Percentiles rank a stretch among this genome's conserved stretches.
Conservation (phyloP, 2,113 vertebrate genomes). For the Pandion haliaetus region DNA sequence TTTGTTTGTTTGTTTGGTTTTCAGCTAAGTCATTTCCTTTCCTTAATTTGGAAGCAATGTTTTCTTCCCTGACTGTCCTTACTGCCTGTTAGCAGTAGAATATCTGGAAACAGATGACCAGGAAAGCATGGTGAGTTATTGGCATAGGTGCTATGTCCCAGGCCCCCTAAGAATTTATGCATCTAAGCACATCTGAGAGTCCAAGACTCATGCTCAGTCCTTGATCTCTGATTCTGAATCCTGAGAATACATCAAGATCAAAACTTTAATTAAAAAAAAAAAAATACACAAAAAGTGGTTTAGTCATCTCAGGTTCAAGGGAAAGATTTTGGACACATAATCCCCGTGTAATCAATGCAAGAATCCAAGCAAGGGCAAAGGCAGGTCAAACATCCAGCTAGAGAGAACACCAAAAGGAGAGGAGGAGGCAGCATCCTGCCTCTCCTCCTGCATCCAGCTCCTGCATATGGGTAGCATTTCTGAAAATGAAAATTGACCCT, state of each 20-base stretch:
- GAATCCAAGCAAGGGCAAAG: not conserved
- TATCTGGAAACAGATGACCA: not conserved
- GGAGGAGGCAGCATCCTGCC: not conserved
- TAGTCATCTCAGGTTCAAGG: not conserved
- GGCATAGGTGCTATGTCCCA: not conserved
- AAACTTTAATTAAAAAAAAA: not conserved
- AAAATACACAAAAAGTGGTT: not conserved
- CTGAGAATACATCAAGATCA: not conserved
- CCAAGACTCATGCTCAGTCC: not conserved
- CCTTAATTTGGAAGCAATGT: not conserved
- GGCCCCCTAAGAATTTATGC: not conserved
- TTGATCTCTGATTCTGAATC: not conserved
- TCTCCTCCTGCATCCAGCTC: not conserved
- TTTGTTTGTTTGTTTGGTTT: not conserved
- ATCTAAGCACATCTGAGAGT: not conserved
- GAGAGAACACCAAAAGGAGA: not conserved
- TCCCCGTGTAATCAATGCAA: not conserved
- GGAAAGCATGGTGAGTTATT: not conserved
- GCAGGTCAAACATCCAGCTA: not conserved
- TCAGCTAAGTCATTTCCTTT: not conserved
- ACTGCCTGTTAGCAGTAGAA: not conserved
- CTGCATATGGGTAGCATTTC: not conserved
- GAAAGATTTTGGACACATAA: not conserved
- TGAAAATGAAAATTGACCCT: not conserved
- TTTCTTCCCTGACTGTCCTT: not conserved